Percentiles rank a stretch among this genome's conserved stretches.
These are phyloP conservation scores for Linnaemya vulpina DNA, from an alignment of 2,888 invertebrate genomes.

Conservation along the genomic window DNA sequence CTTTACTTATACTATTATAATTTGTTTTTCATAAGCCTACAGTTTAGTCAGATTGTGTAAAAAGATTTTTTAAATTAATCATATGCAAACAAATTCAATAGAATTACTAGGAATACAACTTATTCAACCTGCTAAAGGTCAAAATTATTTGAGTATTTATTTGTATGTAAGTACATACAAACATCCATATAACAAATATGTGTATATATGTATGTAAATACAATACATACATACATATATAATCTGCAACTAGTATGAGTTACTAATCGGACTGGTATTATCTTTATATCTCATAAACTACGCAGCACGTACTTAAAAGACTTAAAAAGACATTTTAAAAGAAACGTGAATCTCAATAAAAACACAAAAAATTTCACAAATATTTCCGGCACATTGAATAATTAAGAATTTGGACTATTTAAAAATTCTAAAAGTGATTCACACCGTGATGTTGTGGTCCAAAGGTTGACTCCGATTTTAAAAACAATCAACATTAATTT, in stretches of 20 bases:
- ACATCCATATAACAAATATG: no score
- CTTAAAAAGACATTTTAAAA: background rate
- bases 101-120: background rate
- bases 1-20: background rate
- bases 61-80: conserved; percentile 48
- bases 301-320: background rate
- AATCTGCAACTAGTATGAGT: background rate
- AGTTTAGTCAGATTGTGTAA: conserved; percentile 12
- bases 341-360: background rate
- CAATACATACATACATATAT: background rate
- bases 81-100: conserved; percentile 39
- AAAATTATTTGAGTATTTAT: conserved; percentile 9
- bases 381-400: conserved; percentile 8
- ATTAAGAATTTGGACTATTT: conserved; percentile 6
- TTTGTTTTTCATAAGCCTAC: background rate
- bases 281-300: background rate
- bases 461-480: background rate
- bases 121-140: conserved; percentile 52
- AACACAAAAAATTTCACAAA: background rate
- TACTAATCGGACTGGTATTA: conserved; percentile 3
- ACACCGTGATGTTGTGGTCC: background rate
- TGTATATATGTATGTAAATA: background rate
- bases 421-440: background rate
- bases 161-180: background rate
- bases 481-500: background rate